Conservation (phyloP, 2,113 vertebrate species). For the Macheiramphus alcinus region DNA sequence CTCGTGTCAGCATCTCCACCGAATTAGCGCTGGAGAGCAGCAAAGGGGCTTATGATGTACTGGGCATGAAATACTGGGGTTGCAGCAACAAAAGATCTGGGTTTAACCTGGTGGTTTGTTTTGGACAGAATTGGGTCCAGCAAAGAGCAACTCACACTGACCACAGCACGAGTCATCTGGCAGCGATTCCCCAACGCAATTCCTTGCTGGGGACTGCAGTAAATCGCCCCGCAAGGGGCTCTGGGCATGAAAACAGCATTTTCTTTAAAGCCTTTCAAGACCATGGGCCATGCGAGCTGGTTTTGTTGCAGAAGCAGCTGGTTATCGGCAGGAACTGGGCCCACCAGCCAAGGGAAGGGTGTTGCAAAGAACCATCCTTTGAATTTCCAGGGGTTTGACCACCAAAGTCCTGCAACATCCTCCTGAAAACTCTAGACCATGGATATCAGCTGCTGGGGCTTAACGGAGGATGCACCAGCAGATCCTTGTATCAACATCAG, state of each 20-base stretch:
- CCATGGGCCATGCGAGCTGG: rapidly evolving
- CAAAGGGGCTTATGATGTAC: background rate
- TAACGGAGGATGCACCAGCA: background rate
- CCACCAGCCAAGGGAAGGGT: background rate
- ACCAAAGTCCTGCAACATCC: background rate
- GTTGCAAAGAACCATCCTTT: background rate
- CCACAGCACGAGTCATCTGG: rapidly evolving
- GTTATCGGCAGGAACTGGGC: background rate
- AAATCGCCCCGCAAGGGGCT: background rate
- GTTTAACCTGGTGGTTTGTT: background rate
- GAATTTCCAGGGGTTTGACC: background rate
- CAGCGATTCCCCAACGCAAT: rapidly evolving
- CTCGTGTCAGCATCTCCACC: background rate
- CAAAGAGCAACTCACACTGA: background rate
- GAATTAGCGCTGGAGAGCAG: background rate
- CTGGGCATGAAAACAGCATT: background rate
- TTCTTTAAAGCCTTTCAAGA: background rate
- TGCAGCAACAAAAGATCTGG: background rate
- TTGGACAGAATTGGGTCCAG: background rate
- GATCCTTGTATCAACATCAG: background rate
- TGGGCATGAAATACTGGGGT: background rate
- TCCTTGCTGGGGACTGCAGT: background rate
- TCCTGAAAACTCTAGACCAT: background rate
- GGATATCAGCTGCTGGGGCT: background rate
- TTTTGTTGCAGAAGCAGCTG: background rate